Percentiles rank a stretch among this genome's conserved stretches.
phyloP scores from a whole-genome alignment of 2,113 vertebrate genomes.

The Marmota flaviventris region DNA sequence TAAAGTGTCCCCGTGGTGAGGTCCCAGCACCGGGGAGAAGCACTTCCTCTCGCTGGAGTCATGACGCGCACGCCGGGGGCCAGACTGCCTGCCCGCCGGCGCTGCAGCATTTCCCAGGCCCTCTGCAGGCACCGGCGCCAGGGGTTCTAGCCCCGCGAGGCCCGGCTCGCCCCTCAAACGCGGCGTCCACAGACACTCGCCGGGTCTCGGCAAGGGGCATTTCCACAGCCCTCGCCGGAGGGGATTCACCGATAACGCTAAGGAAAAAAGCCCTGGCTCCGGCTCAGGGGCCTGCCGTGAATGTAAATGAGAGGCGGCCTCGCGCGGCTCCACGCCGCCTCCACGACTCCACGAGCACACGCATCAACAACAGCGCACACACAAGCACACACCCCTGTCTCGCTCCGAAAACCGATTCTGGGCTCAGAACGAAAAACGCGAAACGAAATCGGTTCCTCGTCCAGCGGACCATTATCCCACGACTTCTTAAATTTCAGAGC shows the following conservation, averaged over 20 bases:
- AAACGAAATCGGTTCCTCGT: background rate
- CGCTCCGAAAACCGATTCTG: constrained; percentile 44
- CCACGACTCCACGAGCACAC: constrained; percentile 30
- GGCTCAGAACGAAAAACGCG: background rate
- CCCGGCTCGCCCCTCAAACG: no score
- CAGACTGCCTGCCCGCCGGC: background rate
- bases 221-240: background rate
- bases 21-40: background rate
- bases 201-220: background rate
- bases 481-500: constrained; percentile 75
- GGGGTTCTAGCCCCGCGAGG: no score
- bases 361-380: background rate
- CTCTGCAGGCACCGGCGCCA: background rate
- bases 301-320: constrained; percentile 65
- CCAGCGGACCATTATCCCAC: background rate
- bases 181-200: no score
- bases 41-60: background rate
- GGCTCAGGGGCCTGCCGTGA: constrained; percentile 53
- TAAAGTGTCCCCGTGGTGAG: no score
- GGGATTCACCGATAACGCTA: constrained; percentile 13
- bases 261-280: constrained; percentile 68
- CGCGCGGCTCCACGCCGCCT: background rate
- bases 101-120: constrained; percentile 65
- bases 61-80: background rate
- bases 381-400: background rate